Conservation (phyloP, 2,888 invertebrate species). For the Arenicola marina region DNA sequence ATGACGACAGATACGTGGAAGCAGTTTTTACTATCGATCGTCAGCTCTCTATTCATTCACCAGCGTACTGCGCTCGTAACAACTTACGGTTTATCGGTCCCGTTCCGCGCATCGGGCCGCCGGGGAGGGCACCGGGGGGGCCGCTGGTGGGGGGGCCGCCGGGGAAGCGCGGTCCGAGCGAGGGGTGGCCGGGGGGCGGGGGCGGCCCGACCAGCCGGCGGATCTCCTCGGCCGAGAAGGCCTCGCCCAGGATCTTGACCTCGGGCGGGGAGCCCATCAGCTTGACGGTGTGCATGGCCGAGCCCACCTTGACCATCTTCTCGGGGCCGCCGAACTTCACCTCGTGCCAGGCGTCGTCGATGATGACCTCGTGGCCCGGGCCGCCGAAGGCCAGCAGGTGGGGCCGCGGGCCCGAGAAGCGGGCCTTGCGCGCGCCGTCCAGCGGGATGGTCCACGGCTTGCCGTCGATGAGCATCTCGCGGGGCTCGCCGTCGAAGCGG, state of each 20-base stretch:
- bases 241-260: constrained; percentile 74
- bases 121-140: no score
- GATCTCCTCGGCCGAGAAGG: background rate
- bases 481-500: constrained; percentile 86
- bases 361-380: constrained; percentile 59
- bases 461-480: constrained; percentile 88
- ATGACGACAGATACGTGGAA: no score
- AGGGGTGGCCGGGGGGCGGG: no score
- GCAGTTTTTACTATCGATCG: no score
- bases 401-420: constrained; percentile 63
- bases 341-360: constrained; percentile 66
- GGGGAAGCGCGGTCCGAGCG: background rate
- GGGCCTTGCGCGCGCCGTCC: constrained; percentile 43
- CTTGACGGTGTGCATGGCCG: constrained; percentile 73
- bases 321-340: constrained; percentile 90
- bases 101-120: no score
- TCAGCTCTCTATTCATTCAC: no score
- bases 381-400: constrained; percentile 58
- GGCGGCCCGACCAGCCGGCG: background rate
- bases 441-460: constrained; percentile 66
- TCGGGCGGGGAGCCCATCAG: constrained; percentile 86
- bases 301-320: constrained; percentile 78
- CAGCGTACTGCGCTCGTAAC: no score
- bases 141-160: background rate
- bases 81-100: no score